These are phyloP conservation scores for Epistrophe grossulariae DNA, from an alignment of 2,888 invertebrate species.

Conservation along the genomic window DNA sequence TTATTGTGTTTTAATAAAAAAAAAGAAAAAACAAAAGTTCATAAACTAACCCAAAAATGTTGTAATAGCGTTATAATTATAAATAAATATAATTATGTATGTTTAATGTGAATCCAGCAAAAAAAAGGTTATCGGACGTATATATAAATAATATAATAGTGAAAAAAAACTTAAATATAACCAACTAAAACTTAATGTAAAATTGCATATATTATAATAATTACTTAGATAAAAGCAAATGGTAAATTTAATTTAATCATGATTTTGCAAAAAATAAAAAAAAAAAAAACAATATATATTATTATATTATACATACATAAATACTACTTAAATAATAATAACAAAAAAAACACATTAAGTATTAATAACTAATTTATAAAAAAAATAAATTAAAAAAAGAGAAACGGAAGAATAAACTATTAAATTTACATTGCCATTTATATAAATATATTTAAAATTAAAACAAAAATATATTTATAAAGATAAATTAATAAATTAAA, in stretches of 20 bases:
- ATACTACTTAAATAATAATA: slow-evolving; percentile 52
- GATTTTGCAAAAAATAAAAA: slow-evolving; percentile 43
- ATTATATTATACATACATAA: slow-evolving; percentile 27
- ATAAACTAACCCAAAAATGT: slow-evolving; percentile 72
- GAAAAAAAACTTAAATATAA: slow-evolving; percentile 58
- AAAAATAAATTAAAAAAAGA: slow-evolving; percentile 26
- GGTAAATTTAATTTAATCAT: slow-evolving; percentile 67
- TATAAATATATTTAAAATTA: slow-evolving; percentile 63
- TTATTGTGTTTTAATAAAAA: slow-evolving; percentile 44
- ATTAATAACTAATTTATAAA: slow-evolving; percentile 56
- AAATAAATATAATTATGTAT: slow-evolving; percentile 54
- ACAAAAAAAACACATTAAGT: slow-evolving; percentile 46
- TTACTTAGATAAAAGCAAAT: slow-evolving; percentile 49
- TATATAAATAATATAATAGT: slow-evolving; percentile 41
- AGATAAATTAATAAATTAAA: slow-evolving; percentile 49
- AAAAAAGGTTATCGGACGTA: slow-evolving; percentile 51
- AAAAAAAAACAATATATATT: slow-evolving; percentile 11
- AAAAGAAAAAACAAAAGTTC: slow-evolving; percentile 46
- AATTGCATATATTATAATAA: slow-evolving; percentile 45
- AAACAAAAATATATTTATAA: slow-evolving; percentile 68
- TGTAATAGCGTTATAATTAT: slow-evolving; percentile 71
- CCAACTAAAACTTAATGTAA: slow-evolving; percentile 63
- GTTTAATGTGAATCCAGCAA: slow-evolving; percentile 46
- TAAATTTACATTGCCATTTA: slow-evolving; percentile 76
- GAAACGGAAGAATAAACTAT: slow-evolving; percentile 63